A percentile compares a stretch with the other conserved stretches of the same genome.
phyloP scores from a whole-genome alignment of 1,140 invertebrate species.

The Dryas iulia region DNA sequence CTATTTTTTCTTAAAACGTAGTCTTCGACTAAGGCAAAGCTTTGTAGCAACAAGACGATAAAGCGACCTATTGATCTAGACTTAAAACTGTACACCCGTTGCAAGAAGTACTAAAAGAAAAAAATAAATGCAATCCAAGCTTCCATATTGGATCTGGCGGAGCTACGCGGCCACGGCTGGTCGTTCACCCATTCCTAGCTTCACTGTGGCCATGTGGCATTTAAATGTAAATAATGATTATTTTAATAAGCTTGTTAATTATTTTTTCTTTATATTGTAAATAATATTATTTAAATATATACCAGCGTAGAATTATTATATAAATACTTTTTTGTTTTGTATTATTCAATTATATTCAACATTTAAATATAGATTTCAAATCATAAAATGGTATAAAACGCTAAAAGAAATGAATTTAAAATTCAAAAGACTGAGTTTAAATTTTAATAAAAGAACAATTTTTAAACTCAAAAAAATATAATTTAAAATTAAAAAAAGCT shows the following conservation, averaged over 20 bases:
- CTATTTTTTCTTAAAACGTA: neutral
- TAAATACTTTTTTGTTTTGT: no score
- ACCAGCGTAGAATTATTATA: no score
- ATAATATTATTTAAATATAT: neutral
- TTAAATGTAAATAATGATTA: neutral
- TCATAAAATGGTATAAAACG: no score
- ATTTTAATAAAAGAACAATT: no score
- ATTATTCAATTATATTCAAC: no score
- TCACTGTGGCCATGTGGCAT: constrained; percentile 21
- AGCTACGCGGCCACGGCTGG: constrained; percentile 55
- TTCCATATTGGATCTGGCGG: constrained; percentile 32
- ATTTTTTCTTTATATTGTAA: neutral
- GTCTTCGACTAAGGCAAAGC: neutral
- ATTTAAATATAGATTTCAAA: no score
- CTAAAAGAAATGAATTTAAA: no score
- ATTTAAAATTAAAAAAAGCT: no score
- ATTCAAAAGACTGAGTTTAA: no score
- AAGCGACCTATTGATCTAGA: constrained; percentile 28
- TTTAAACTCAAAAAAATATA: no score
- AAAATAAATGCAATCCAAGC: constrained; percentile 28
- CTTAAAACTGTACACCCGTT: neutral
- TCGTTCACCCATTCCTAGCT: constrained; percentile 58
- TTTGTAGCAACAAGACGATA: neutral
- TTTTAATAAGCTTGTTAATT: neutral
- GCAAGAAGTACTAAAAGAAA: constrained; percentile 19